Percentiles rank a stretch among this genome's conserved stretches.
Evolutionary conservation across 1,140 invertebrate genomes (phyloP).

Genomic region (Drosophila watanabei): DNA sequence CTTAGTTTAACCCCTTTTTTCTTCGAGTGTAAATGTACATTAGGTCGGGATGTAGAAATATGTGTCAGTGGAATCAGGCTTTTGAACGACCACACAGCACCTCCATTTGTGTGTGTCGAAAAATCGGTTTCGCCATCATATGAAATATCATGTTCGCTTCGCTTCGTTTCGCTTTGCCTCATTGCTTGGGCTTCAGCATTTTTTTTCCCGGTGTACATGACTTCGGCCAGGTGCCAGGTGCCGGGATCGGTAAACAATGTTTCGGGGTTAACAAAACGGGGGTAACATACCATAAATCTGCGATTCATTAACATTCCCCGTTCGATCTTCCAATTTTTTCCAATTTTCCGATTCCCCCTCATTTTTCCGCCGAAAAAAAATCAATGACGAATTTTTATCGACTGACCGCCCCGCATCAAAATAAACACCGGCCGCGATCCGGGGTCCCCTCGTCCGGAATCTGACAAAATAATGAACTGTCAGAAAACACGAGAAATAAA

Average conservation of each 20-base stretch:
- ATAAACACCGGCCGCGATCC: slow-evolving; percentile 53
- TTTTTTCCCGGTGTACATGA: slow-evolving; percentile 8
- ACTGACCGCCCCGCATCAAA: slow-evolving; percentile 73
- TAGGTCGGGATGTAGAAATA: slow-evolving; percentile 40
- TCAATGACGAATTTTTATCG: slow-evolving; percentile 81
- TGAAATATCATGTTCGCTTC: slow-evolving; percentile 12
- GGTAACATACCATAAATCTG: slow-evolving; percentile 34
- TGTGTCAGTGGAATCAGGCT: slow-evolving; percentile 41
- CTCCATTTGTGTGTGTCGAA: not conserved
- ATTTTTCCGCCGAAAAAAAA: slow-evolving; percentile 54
- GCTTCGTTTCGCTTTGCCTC: not conserved
- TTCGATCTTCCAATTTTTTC: slow-evolving; percentile 4
- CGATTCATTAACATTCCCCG: slow-evolving; percentile 49
- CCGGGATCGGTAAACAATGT: slow-evolving; percentile 56
- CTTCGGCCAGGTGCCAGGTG: slow-evolving; percentile 25
- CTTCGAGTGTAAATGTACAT: slow-evolving; percentile 27
- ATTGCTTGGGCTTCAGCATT: not conserved
- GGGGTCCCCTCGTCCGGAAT: slow-evolving; percentile 47
- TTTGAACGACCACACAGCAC: slow-evolving; percentile 7
- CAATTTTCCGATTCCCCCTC: not conserved
- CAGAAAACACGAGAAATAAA: slow-evolving; percentile 78
- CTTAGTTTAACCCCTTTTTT: not conserved
- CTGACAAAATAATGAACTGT: slow-evolving; percentile 83
- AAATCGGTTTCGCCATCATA: slow-evolving; percentile 8
- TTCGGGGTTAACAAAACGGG: slow-evolving; percentile 59